Base-by-base conservation (phyloP, 1,140 invertebrate genomes). In the Phocides pigmalion region DNA sequence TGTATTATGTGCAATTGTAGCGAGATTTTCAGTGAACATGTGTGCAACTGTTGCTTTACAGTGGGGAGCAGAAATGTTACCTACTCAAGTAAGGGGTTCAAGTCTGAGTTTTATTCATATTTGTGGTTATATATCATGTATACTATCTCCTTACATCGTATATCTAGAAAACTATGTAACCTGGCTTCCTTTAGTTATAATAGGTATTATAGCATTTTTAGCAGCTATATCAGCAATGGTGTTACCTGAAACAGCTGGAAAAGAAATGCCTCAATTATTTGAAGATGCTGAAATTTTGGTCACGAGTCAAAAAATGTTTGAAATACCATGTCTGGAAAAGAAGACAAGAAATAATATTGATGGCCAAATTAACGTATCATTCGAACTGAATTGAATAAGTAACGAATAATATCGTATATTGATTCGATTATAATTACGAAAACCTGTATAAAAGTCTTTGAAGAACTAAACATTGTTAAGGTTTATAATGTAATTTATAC, bases 241-340 rank as follows among this genome's bases (percentile, higher is more conserved):
- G 28, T 87, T 97, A 39, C 96, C 96, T 0, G 96, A 97, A 91
- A 97, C 96, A 0, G 92, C 96, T 12, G 94, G 95, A 62, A 94
- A 94, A 69, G 94, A 95, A 70, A 89, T 97, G 72, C 96, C 96
- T 15, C 95, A 97, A 87, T 96, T 95, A 1, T 92, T 96, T 69
- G 94, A 95, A 68, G 95, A 96, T 79, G 95, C 94, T 1, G 95
- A 96, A 78, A 83, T 62, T 19, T 44, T 86, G 35, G 68, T 81
- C 14, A 72, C 42, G 37, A 71, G 64, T 16, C 73, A 81, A 62
- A 75, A 59, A 25, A 64, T 80, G 12, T 80, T 73, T 28, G 68
- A 80, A 47, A 54, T 82, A 15, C 74, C 74, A 11, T 72, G 50
- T 67, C 51, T 67, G 32, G 41, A 62, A 20, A 76, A 74, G 44